Evolutionary conservation across 2,797 vertebrate genomes (phyloP).

Genomic region (Geotria australis): DNA sequence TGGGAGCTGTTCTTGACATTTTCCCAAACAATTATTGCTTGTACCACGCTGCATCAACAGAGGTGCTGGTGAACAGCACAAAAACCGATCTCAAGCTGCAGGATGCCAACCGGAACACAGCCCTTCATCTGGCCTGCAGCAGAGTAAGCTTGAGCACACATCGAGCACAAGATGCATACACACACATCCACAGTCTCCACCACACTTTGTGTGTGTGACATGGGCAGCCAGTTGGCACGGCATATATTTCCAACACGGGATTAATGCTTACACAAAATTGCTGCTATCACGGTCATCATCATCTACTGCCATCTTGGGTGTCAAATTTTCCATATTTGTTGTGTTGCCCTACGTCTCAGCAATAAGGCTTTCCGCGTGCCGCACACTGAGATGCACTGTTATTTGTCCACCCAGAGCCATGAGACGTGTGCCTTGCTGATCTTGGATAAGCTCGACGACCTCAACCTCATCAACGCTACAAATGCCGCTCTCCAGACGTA

Average conservation of each 20-base stretch:
- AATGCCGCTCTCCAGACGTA: slow-evolving; percentile 75
- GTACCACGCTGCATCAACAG: slow-evolving; percentile 9
- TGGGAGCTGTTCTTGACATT: background rate
- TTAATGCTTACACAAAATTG: too few species aligned
- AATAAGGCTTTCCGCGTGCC: too few species aligned
- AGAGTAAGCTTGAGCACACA: slow-evolving; percentile 19
- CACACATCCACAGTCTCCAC: too few species aligned
- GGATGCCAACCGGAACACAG: slow-evolving; percentile 48
- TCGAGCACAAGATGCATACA: slow-evolving; percentile 2
- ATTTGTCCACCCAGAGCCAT: slow-evolving; percentile 26
- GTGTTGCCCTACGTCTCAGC: too few species aligned
- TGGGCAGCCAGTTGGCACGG: too few species aligned
- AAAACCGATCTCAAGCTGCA: slow-evolving; percentile 28
- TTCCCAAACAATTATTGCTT: background rate
- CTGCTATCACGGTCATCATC: too few species aligned
- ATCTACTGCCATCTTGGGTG: too few species aligned
- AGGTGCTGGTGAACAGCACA: slow-evolving; percentile 37
- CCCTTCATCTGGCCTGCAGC: slow-evolving; percentile 61
- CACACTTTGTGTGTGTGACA: too few species aligned
- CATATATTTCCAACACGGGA: too few species aligned
- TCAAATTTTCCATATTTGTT: too few species aligned
- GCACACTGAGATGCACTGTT: too few species aligned
- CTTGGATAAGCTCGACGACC: slow-evolving; percentile 52
- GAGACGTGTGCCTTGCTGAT: slow-evolving; percentile 76
- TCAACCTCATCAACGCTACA: slow-evolving; percentile 40